A percentile compares a stretch with the other conserved stretches of the same genome.
Conservation (phyloP, 1,140 invertebrate genomes). For the Caenorhabditis remanei region DNA sequence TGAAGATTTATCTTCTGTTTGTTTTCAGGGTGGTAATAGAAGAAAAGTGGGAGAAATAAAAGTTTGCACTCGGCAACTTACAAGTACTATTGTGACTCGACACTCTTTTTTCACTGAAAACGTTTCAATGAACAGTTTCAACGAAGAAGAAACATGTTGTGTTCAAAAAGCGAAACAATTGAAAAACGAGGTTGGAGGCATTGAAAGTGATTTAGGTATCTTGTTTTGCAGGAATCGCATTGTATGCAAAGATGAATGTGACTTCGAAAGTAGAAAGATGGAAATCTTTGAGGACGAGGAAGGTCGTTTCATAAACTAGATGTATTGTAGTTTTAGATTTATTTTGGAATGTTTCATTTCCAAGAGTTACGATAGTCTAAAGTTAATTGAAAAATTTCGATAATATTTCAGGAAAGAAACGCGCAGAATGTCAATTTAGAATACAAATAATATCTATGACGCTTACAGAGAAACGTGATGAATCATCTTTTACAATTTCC, state of each 20-base stretch:
- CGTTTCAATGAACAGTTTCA: neutral
- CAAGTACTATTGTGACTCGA: constrained; percentile 51
- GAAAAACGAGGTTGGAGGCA: neutral
- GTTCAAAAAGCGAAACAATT: neutral
- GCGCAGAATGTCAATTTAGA: no score
- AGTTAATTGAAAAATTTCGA: no score
- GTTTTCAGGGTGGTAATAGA: neutral
- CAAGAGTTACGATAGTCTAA: no score
- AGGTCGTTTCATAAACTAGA: constrained; percentile 26
- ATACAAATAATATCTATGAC: no score
- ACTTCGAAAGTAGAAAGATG: neutral
- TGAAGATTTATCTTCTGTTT: constrained; percentile 6
- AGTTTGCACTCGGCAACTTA: constrained; percentile 39
- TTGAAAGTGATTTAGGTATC: constrained; percentile 13
- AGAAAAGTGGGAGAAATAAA: neutral
- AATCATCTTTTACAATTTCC: no score
- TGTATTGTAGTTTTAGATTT: neutral
- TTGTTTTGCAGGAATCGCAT: neutral
- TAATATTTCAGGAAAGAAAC: no score
- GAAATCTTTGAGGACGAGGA: neutral
- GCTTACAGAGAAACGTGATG: no score
- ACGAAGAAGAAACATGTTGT: neutral
- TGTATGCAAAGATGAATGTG: neutral
- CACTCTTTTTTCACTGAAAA: neutral
- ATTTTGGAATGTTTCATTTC: no score